A percentile compares a stretch with the other conserved stretches of the same genome.
These are phyloP conservation scores for Centruroides vittatus DNA, from an alignment of 1,140 invertebrate species.

Conservation along the genomic window DNA sequence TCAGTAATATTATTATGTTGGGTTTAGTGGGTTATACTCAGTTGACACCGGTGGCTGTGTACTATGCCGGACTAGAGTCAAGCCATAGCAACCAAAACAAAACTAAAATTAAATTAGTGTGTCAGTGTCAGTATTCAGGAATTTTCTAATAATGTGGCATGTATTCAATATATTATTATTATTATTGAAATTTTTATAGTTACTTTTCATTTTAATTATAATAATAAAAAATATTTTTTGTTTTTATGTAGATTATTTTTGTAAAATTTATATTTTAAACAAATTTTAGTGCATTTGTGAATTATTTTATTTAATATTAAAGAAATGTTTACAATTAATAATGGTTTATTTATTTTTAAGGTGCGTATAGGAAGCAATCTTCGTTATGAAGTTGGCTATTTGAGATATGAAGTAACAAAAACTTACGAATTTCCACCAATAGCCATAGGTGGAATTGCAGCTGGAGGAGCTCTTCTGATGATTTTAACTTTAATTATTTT, in stretches of 20 bases:
- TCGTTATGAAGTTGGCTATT: constrained; percentile 64
- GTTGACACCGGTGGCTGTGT: too few relatives aligned
- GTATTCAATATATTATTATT: too few relatives aligned
- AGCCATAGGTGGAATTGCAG: constrained; percentile 67
- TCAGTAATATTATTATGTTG: too few relatives aligned
- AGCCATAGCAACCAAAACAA: too few relatives aligned
- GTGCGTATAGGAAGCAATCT: constrained; percentile 61
- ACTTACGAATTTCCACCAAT: constrained; percentile 66
- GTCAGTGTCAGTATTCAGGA: too few relatives aligned
- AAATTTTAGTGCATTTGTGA: not conserved
- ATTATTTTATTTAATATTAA: not conserved
- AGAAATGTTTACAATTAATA: too few relatives aligned
- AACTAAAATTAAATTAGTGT: too few relatives aligned
- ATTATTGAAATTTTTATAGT: too few relatives aligned
- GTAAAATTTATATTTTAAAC: not conserved
- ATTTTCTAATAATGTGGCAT: too few relatives aligned
- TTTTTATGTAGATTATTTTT: not conserved
- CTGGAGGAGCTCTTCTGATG: constrained; percentile 64
- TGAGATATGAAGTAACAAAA: constrained; percentile 76
- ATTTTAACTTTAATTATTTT: constrained; percentile 71
- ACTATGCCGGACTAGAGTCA: too few relatives aligned
- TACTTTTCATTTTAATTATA: too few relatives aligned
- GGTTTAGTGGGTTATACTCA: too few relatives aligned
- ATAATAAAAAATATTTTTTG: not conserved
- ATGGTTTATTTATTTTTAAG: not conserved